phyloP scores from a whole-genome alignment of 2,113 vertebrate genomes.

The Oryzias woworae region DNA sequence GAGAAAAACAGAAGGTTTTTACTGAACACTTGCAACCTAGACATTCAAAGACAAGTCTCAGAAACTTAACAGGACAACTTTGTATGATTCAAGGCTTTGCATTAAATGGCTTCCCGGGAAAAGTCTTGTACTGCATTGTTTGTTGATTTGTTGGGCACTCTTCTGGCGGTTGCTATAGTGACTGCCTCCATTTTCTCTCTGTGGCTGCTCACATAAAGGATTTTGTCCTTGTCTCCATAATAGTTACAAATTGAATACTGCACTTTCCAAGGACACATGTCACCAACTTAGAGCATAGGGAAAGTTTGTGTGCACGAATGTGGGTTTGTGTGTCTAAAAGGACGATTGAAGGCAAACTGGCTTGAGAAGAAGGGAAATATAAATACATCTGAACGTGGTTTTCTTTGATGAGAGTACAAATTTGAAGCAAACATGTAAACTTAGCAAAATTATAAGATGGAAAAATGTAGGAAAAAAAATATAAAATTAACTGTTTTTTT shows the following conservation, averaged over 20 bases:
- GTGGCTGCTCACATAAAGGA: slow-evolving; percentile 76
- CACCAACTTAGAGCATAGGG: slow-evolving; percentile 71
- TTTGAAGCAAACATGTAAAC: too few species aligned
- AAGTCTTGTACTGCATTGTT: slow-evolving; percentile 72
- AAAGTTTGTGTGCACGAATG: slow-evolving; percentile 41
- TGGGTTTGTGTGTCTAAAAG: slow-evolving; percentile 22
- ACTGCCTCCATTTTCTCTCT: slow-evolving; percentile 77
- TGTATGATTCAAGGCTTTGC: slow-evolving; percentile 71
- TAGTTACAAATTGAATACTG: slow-evolving; percentile 81
- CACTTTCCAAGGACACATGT: slow-evolving; percentile 77
- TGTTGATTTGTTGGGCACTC: slow-evolving; percentile 75
- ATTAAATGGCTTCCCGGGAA: slow-evolving; percentile 68
- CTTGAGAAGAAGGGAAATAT: neutral
- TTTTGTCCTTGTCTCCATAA: slow-evolving; percentile 76
- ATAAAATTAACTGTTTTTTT: too few species aligned
- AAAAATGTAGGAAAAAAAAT: too few species aligned
- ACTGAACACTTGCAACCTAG: slow-evolving; percentile 56
- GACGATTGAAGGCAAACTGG: neutral
- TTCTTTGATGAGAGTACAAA: too few species aligned
- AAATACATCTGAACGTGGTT: neutral
- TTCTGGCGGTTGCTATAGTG: slow-evolving; percentile 74
- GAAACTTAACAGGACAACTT: slow-evolving; percentile 70
- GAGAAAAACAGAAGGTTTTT: slow-evolving; percentile 46
- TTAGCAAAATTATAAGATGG: too few species aligned
- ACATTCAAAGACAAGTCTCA: slow-evolving; percentile 64